Conservation (phyloP, 2,888 invertebrate genomes). For the Mythimna vitellina region DNA sequence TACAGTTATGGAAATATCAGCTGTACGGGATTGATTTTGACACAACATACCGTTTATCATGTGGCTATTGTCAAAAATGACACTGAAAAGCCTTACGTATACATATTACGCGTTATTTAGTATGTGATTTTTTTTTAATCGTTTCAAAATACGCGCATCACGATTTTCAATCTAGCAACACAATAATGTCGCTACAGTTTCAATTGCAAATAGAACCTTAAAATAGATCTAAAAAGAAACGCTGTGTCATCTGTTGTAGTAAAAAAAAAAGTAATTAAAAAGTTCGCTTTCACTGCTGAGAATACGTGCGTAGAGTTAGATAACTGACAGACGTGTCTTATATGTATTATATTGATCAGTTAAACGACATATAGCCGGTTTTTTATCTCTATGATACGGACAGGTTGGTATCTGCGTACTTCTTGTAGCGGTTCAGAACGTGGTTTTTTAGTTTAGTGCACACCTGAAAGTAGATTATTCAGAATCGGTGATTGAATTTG, state of each 20-base stretch:
- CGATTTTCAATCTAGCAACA: neutral
- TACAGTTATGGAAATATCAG: constrained; percentile 4
- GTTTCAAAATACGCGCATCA: too few species aligned
- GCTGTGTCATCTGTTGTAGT: constrained; percentile 85
- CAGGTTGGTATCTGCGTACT: constrained; percentile 55
- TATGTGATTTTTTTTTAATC: neutral
- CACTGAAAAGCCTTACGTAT: neutral
- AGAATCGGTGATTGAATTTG: neutral
- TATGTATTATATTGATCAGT: constrained; percentile 80
- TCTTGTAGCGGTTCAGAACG: constrained; percentile 36
- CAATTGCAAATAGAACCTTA: constrained; percentile 45
- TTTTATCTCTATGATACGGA: constrained; percentile 70
- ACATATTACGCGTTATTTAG: neutral
- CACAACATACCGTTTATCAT: neutral
- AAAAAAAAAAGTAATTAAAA: constrained; percentile 83
- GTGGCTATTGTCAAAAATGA: neutral
- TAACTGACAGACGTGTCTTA: constrained; percentile 81
- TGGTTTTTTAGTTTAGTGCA: neutral
- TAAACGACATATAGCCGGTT: constrained; percentile 82
- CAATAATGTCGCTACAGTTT: neutral
- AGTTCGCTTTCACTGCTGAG: constrained; percentile 87
- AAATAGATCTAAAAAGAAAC: constrained; percentile 63
- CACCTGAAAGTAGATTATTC: neutral
- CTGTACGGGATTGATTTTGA: neutral
- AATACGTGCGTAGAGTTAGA: constrained; percentile 83